Base-by-base conservation (phyloP, 2,888 invertebrate genomes). In the Thymelicus sylvestris region DNA sequence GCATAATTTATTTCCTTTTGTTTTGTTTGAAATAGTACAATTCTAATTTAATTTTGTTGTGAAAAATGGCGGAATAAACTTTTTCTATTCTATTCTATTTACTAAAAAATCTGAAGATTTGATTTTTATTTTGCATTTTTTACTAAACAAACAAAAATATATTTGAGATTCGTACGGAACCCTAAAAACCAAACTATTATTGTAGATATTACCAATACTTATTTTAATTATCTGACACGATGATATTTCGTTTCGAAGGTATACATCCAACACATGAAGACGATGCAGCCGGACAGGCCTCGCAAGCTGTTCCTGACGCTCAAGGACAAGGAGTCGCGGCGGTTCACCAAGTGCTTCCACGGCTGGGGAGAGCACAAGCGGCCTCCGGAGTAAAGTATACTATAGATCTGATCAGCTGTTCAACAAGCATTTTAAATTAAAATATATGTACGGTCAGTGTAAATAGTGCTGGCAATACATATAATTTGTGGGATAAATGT, bases 321-420 rank as follows among this genome's bases (percentile, higher is more conserved):
- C 79, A 99, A 99, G 91, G 98, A 98, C 86, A 98, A 98, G 84
- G 99, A 99, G 92, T 98, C 98, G 13, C 96, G 96, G 80, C 95
- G 98, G 82, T 99, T 99, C 92, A 97, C 97, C 74, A 98, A 98
- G 92, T 99, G 99, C 92, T 99, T 99, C 95, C 99, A 99, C 86
- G 99, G 99, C 72, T 99, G 99, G 99, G 97, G 98, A 74, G 95
- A 95, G 77, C 98, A 98, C 89, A 98, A 98, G 90, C 94, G 95
- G 74, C 96, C 97, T 44, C 96, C 96, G 1, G 97, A 97, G 84
- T 97, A 95, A 95, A 50, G 7, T 44, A 39, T n/a, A 15, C 41
- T 7, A 6, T 52, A 70, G 65, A 70, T 70, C 64, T 66, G 60
- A 66, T 61, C 66, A 71, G 64, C 69, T 39, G 44, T 38, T 57